Evolutionary conservation across 2,113 vertebrate genomes (phyloP).

Genomic region (Tenebrosternarchus preto): DNA sequence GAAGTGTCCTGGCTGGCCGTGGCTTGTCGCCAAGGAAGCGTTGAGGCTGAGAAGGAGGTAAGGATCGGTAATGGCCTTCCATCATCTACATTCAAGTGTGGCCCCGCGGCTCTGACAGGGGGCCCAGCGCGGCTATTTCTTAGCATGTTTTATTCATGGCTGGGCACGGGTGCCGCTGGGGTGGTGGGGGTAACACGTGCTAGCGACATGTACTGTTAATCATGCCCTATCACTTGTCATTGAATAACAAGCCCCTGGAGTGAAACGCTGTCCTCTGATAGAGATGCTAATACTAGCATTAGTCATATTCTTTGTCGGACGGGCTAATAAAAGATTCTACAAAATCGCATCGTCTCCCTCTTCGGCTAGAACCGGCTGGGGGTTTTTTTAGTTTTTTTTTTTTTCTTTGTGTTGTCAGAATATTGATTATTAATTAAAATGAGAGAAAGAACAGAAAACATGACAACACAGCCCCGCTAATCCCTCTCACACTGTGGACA

Average conservation of each 20-base stretch:
- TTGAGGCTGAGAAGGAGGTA: conserved; percentile 38
- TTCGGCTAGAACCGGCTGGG: neutral
- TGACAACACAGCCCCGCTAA: neutral
- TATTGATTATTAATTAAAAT: conserved; percentile 7
- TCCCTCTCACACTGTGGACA: neutral
- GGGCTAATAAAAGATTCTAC: conserved; percentile 20
- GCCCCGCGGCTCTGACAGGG: conserved; percentile 46
- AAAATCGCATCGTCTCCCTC: conserved; percentile 12
- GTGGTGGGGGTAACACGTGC: too few relatives aligned
- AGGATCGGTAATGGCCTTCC: conserved; percentile 57
- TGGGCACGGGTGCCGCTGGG: conserved; percentile 37
- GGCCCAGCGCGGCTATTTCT: neutral
- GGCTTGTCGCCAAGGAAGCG: conserved; percentile 25
- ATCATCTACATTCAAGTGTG: conserved; percentile 54
- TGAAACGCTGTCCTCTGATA: neutral
- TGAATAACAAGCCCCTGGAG: conserved; percentile 33
- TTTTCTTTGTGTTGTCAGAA: neutral
- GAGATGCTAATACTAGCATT: conserved; percentile 33
- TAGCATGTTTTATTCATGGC: conserved; percentile 61
- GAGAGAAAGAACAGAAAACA: neutral
- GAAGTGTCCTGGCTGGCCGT: conserved; percentile 9
- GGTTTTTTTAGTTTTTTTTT: too few relatives aligned
- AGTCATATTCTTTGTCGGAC: neutral
- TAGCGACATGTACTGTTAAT: conserved; percentile 45
- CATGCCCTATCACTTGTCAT: conserved; percentile 36